phyloP scores from a whole-genome alignment of 2,113 vertebrate species.

The Thermophis baileyi region DNA sequence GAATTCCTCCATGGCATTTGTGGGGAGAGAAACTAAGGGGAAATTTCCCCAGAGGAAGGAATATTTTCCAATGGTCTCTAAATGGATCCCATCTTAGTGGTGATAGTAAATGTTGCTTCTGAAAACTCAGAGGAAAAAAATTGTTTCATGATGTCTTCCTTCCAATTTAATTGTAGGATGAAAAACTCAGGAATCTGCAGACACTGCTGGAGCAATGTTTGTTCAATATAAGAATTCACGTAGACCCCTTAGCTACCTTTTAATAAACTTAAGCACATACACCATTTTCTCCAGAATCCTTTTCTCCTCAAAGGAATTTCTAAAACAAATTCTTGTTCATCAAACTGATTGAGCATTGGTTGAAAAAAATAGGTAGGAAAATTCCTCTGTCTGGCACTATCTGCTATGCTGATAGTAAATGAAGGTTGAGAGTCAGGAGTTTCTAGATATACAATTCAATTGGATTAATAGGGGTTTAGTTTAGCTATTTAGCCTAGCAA shows the following conservation, averaged over 20 bases:
- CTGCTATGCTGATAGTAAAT: neutral
- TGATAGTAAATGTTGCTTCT: neutral
- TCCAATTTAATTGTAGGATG: neutral
- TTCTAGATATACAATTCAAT: neutral
- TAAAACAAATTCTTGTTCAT: neutral
- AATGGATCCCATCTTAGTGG: neutral
- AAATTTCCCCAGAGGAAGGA: neutral
- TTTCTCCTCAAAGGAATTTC: neutral
- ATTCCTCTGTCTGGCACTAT: neutral
- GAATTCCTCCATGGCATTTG: neutral
- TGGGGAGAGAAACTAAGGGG: neutral
- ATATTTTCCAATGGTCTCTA: neutral
- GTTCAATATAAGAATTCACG: neutral
- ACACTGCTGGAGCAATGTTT: neutral
- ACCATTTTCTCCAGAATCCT: neutral
- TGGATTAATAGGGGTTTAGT: neutral
- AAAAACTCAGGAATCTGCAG: neutral
- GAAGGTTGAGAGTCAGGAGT: neutral
- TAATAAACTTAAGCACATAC: neutral
- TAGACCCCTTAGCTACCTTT: neutral
- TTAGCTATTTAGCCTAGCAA: neutral
- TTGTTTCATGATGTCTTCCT: neutral
- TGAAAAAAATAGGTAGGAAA: neutral
- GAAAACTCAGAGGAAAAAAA: neutral
- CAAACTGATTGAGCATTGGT: neutral